Evolutionary conservation across 2,113 vertebrate genomes (phyloP).

Genomic region (Callopanchax toddi): DNA sequence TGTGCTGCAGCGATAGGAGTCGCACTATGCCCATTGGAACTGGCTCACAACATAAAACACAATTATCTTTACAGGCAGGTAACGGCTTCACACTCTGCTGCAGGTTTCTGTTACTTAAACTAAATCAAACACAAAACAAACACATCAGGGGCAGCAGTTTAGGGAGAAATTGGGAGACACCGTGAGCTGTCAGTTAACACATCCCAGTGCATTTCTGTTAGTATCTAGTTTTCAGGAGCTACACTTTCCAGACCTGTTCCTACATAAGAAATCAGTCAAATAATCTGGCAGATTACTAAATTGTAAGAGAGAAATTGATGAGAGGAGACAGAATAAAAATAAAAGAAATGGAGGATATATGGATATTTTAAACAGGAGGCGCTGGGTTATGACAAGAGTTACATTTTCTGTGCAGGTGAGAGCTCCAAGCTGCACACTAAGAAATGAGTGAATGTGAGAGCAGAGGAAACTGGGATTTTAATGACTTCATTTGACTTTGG

Average conservation of each 20-base stretch:
- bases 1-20: constrained; percentile 54
- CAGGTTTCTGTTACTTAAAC: constrained; percentile 3
- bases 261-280: neutral
- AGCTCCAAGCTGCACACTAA: constrained; percentile 22
- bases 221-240: neutral
- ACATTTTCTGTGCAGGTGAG: constrained; percentile 6
- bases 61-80: constrained; percentile 55
- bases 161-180: neutral
- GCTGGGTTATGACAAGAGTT: constrained; percentile 8
- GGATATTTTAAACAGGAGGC: neutral
- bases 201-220: neutral
- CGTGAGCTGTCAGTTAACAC: constrained; percentile 1
- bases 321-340: neutral
- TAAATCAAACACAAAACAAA: neutral
- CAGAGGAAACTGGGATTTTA: constrained; percentile 49
- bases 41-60: constrained; percentile 43
- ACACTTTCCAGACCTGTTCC: neutral
- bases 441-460: constrained; percentile 34
- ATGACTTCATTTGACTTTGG: constrained; percentile 74
- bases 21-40: constrained; percentile 40
- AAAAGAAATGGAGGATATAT: constrained; percentile 3
- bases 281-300: neutral
- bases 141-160: neutral
- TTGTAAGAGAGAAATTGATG: neutral
- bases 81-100: constrained; percentile 27